These are phyloP conservation scores for fruit fly (Drosophila melanogaster) DNA, from an alignment of 1,140 invertebrate species.

Conservation along the genomic window Release_6_plus_ISO1_MT NT_037436.4:9588501-9589000, in stretches of 20 bases:
- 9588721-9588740: constrained; percentile 71
- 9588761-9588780: background rate
- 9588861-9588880: constrained; percentile 26
- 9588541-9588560: constrained; percentile 76
- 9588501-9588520: background rate
- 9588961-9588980: constrained; percentile 35
- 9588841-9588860: constrained; percentile 5
- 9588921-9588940: constrained; percentile 26
- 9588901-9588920: constrained; percentile 20
- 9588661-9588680: constrained; percentile 78
- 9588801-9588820: constrained; percentile 5
- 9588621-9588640: constrained; percentile 66
- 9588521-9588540: constrained; percentile 25
- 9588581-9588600: constrained; percentile 51
- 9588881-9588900: background rate
- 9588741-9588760: background rate
- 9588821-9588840: constrained; percentile 1
- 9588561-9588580: constrained; percentile 58
- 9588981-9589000: background rate
- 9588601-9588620: constrained; percentile 42
- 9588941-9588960: constrained; percentile 47
- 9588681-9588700: constrained; percentile 73
- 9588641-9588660: constrained; percentile 69
- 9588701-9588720: constrained; percentile 64
- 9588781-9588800: constrained; percentile 37